phyloP scores from a whole-genome alignment of 2,113 vertebrate species.

The Microtus pennsylvanicus region DNA sequence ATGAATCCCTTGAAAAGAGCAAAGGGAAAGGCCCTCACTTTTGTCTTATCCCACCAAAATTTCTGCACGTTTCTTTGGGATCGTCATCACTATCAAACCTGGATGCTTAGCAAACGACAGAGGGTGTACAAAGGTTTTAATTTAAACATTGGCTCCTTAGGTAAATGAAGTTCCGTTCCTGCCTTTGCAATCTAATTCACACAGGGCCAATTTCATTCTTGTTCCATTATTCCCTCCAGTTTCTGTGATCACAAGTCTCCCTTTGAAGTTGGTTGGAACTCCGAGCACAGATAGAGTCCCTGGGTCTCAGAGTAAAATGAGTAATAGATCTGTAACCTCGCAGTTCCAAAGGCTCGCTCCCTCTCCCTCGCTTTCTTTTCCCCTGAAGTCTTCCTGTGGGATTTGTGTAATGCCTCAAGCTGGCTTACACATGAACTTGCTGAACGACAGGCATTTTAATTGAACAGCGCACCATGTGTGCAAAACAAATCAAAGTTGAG shows the following conservation, averaged over 20 bases:
- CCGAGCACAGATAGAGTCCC: conserved; percentile 71
- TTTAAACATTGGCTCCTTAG: conserved; percentile 74
- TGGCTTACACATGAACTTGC: not conserved
- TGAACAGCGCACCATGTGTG: not conserved
- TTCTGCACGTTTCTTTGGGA: conserved; percentile 56
- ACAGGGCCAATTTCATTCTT: conserved; percentile 75
- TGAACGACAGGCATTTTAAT: not conserved
- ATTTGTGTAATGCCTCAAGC: conserved; percentile 34
- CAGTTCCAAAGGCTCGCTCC: conserved; percentile 24
- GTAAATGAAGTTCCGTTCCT: conserved; percentile 75
- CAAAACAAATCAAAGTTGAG: not conserved
- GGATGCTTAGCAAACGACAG: conserved; percentile 58
- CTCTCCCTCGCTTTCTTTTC: not conserved
- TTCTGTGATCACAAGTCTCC: conserved; percentile 73
- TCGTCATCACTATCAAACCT: conserved; percentile 77
- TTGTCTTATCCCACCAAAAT: conserved; percentile 70
- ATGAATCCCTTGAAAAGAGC: conserved; percentile 70
- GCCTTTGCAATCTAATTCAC: conserved; percentile 81
- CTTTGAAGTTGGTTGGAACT: conserved; percentile 79
- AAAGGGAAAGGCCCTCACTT: conserved; percentile 63
- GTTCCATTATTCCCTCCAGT: conserved; percentile 66
- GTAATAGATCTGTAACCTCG: conserved; percentile 74
- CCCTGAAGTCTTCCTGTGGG: not conserved
- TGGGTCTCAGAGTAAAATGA: conserved; percentile 77
- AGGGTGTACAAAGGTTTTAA: conserved; percentile 75